These are phyloP conservation scores for Nemapogon koenigi DNA, from an alignment of 2,888 invertebrate species.

Conservation along the genomic window DNA sequence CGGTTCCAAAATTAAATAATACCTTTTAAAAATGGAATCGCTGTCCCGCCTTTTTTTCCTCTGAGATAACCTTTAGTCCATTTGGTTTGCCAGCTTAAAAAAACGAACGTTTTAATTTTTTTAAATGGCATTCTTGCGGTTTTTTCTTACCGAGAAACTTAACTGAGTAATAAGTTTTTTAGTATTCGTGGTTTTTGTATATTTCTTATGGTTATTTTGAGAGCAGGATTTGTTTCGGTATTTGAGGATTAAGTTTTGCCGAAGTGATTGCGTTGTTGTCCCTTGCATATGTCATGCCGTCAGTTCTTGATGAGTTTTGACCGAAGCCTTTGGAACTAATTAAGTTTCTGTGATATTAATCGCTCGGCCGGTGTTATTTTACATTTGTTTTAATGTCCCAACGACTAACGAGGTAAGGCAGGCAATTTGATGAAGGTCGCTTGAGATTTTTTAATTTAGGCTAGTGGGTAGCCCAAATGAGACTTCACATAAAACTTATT, in stretches of 20 bases:
- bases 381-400: too few relatives aligned
- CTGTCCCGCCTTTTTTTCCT: conserved; percentile 60
- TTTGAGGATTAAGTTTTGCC: conserved; percentile 23
- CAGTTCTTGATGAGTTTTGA: conserved; percentile 39
- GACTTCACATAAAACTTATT: too few relatives aligned
- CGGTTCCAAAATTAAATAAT: conserved; percentile 64
- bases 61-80: conserved; percentile 61
- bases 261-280: too few relatives aligned
- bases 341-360: conserved; percentile 47
- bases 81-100: conserved; percentile 57
- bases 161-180: conserved; percentile 44
- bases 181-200: conserved; percentile 45
- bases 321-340: conserved; percentile 39
- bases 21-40: conserved; percentile 65
- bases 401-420: too few relatives aligned
- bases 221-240: conserved; percentile 7
- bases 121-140: conserved; percentile 63
- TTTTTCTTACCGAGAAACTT: conserved; percentile 55
- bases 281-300: conserved; percentile 37
- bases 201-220: conserved; percentile 13
- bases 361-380: conserved; percentile 23
- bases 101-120: conserved; percentile 59
- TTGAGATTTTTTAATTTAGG: too few relatives aligned
- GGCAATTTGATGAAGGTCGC: too few relatives aligned
- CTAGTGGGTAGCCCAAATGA: too few relatives aligned